phyloP scores from a whole-genome alignment of 2,888 invertebrate species.

The Aspidiotus destructor region DNA sequence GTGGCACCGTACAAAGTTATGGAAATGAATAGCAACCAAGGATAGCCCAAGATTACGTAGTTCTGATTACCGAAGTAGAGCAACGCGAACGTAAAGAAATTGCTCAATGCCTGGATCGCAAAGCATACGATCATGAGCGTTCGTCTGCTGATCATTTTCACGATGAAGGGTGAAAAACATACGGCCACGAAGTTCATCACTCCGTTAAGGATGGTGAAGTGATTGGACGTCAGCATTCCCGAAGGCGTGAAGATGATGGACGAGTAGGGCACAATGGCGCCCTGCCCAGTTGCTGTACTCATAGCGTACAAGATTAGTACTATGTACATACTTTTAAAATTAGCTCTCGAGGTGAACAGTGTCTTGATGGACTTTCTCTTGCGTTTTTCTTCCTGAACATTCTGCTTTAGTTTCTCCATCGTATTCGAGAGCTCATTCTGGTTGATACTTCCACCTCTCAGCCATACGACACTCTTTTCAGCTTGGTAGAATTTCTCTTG shows the following conservation, averaged over 20 bases:
- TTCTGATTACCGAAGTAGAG: not conserved
- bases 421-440: constrained; percentile 1
- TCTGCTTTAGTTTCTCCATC: not conserved
- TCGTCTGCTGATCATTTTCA: constrained; percentile 3
- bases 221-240: constrained; percentile 34
- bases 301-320: not conserved
- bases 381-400: constrained; percentile 8
- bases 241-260: constrained; percentile 35
- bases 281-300: constrained; percentile 2
- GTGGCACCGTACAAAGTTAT: constrained; percentile 1
- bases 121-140: not conserved
- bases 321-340: constrained; percentile 30
- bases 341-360: constrained; percentile 7
- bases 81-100: not conserved
- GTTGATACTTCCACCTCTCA: not conserved
- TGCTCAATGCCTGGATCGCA: not conserved
- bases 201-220: constrained; percentile 5
- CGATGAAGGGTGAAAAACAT: constrained; percentile 1
- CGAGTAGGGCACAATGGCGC: constrained; percentile 36
- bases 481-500: constrained; percentile 26
- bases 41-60: not conserved
- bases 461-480: not conserved
- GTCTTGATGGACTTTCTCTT: constrained; percentile 9
- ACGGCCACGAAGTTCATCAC: not conserved
- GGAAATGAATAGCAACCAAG: constrained; percentile 5